A percentile compares a stretch with the other conserved stretches of the same genome.
Evolutionary conservation across 2,888 invertebrate species (phyloP).

Genomic region (Odontocerum albicorne): DNA sequence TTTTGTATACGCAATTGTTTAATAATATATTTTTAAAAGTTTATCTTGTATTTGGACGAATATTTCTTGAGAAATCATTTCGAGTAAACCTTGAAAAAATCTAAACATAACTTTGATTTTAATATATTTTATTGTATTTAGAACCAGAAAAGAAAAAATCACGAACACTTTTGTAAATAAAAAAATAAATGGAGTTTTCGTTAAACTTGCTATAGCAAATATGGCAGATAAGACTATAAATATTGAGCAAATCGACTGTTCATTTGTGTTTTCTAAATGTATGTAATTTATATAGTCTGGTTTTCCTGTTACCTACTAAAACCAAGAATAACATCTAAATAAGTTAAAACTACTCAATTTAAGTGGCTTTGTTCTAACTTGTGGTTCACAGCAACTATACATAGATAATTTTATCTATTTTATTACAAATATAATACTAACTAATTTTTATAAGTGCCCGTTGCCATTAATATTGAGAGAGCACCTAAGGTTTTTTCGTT

Average conservation of each 20-base stretch:
- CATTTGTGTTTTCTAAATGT: too few relatives aligned
- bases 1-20: background rate
- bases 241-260: constrained; percentile 2
- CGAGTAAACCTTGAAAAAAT: background rate
- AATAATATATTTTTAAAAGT: background rate
- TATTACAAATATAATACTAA: too few relatives aligned
- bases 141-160: background rate
- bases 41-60: background rate
- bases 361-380: constrained; percentile 14
- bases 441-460: too few relatives aligned
- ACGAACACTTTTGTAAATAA: background rate
- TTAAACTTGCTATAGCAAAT: background rate
- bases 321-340: too few relatives aligned
- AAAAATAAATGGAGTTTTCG: too few relatives aligned
- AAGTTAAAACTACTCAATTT: too few relatives aligned
- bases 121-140: background rate
- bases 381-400: constrained; percentile 19
- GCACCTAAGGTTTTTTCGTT: too few relatives aligned
- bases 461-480: too few relatives aligned
- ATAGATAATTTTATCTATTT: constrained; percentile 6
- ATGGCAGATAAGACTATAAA: background rate
- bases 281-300: too few relatives aligned
- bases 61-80: background rate
- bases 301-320: too few relatives aligned
- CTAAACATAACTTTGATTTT: background rate